Base-by-base conservation (phyloP, 2,888 invertebrate genomes). In the Pandemis cinnamomeana region DNA sequence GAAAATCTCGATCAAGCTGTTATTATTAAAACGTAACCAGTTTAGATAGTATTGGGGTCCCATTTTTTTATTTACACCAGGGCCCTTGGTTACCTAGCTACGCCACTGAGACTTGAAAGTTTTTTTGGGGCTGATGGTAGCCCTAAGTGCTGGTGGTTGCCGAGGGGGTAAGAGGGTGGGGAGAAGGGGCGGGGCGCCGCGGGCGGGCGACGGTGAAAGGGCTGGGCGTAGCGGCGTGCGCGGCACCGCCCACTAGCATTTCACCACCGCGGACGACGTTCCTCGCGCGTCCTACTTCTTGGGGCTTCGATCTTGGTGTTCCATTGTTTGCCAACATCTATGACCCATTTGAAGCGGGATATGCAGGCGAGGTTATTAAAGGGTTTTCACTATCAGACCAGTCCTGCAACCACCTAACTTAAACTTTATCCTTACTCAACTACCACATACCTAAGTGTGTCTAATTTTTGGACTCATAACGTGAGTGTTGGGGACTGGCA, bases 171-270 rank as follows among this genome's bases (percentile, higher is more conserved):
- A 85, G 88, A 80, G 82, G 84, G 83, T 83, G 82, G 84, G 84
- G 84, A 80, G 83, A 83, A 82, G 87, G 86, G 88, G 87, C 85
- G 87, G 85, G 86, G 87, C 87, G 87, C 86, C 83, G 86, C 86
- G 87, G 91, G 91, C 91, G 92, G 81, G 91, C 81, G 82, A 88
- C 90, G 89, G 91, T 92, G 91, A 92, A 91, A 91, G 92, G 91
- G 90, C 91, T 90, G 91, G 92, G 91, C 91, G 92, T 91, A 83
- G 90, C 92, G 87, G 90, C 92, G 91, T 91, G 91, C 86, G 77
- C 89, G 89, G 90, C 86, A 86, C 92, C 91, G 90, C 93, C 92
- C 89, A 91, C 88, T 85, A 80, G 76, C 89, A 90, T 93, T 93
- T 93, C 93, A 92, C 93, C 93, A 93, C 89, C 87, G 85, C 82